Evolutionary conservation across 2,797 vertebrate species (phyloP).

Genomic region (Ispidina lecontei): DNA sequence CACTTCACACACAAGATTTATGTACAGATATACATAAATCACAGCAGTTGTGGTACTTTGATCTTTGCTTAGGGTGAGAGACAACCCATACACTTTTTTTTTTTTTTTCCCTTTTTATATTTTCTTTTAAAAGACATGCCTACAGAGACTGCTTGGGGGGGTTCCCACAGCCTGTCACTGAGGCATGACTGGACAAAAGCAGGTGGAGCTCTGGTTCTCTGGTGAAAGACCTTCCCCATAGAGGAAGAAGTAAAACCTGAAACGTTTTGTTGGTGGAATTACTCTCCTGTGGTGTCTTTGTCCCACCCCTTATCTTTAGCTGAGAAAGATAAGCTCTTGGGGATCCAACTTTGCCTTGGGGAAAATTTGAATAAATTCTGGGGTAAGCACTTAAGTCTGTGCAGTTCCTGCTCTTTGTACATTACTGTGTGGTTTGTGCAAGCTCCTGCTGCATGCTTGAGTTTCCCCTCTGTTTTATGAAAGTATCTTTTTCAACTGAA

Average conservation of each 20-base stretch:
- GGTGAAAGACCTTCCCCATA: not conserved
- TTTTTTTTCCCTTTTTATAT: not conserved
- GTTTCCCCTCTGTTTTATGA: conserved; percentile 57
- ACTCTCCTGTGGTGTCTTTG: not conserved
- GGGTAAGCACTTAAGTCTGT: conserved; percentile 13
- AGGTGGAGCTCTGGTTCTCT: conserved; percentile 19
- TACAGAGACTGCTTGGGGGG: not conserved
- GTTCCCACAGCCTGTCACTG: not conserved
- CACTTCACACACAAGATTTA: conserved; percentile 21
- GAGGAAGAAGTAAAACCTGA: not conserved
- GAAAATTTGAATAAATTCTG: not conserved
- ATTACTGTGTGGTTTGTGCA: conserved; percentile 1
- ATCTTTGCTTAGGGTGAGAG: conserved; percentile 14
- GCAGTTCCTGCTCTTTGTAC: conserved; percentile 45
- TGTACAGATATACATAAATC: conserved; percentile 51
- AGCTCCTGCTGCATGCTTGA: conserved; percentile 73
- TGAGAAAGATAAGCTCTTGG: conserved; percentile 25
- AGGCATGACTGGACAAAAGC: conserved; percentile 1
- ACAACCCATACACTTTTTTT: not conserved
- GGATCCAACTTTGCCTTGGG: not conserved
- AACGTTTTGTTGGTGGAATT: not conserved
- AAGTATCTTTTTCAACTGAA: conserved; percentile 57
- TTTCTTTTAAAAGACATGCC: not conserved
- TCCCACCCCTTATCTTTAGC: conserved; percentile 9
- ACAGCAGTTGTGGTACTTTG: not conserved